phyloP scores from a whole-genome alignment of 2,888 invertebrate genomes.

The Cylloceria caligata region DNA sequence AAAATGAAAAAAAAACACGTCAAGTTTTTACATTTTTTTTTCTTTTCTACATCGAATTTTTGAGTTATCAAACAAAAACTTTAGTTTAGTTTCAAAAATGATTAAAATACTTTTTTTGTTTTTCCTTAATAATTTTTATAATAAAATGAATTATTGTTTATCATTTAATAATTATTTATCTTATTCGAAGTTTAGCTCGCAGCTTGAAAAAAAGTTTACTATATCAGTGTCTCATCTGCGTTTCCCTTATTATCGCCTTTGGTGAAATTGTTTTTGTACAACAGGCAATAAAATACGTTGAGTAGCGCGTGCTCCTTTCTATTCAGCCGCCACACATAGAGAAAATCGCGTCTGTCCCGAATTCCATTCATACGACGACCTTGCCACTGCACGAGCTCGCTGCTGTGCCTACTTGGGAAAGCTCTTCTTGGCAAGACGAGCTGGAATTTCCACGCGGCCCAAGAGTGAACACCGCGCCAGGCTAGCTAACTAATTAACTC shows the following conservation, averaged over 20 bases:
- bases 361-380: conserved; percentile 78
- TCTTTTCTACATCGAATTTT: too few relatives aligned
- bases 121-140: neutral
- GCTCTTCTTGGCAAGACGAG: conserved; percentile 63
- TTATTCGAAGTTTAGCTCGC: neutral
- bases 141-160: neutral
- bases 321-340: conserved; percentile 19
- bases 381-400: conserved; percentile 66
- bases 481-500: conserved; percentile 60
- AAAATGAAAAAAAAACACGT: too few relatives aligned
- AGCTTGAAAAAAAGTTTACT: neutral
- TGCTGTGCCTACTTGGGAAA: conserved; percentile 66
- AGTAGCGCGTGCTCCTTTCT: conserved; percentile 53
- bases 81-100: too few relatives aligned
- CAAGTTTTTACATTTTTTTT: too few relatives aligned
- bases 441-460: conserved; percentile 67
- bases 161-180: neutral
- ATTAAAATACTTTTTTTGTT: neutral
- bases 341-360: conserved; percentile 76
- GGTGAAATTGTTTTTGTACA: conserved; percentile 55
- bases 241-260: conserved; percentile 1
- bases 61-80: too few relatives aligned
- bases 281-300: conserved; percentile 49
- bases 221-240: neutral
- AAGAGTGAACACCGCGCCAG: conserved; percentile 56